Evolutionary conservation across 2,888 invertebrate genomes (phyloP), one percentile per base, ranked within the genome.

Genomic region (Synergus japonicus): DNA sequence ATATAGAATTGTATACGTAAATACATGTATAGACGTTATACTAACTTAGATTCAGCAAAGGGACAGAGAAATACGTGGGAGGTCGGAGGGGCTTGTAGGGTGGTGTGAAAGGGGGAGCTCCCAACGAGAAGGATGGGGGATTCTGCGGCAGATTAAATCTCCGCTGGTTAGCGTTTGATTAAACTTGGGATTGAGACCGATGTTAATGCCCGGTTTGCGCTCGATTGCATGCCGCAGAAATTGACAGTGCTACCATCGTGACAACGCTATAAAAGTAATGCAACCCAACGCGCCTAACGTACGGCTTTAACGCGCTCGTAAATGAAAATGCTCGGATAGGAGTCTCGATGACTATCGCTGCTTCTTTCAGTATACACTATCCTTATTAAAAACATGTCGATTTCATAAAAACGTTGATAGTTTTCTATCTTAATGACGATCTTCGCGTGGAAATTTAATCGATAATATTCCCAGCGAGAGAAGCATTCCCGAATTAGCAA

Each of bases 141-240:
- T 86, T 84, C 85, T 85, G 88, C 86, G 85, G 88, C 88, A 91
- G 92, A 92, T 92, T 92, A 91, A 92, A 92, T 92, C 92, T 91
- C 87, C 87, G 87, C 89, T 89, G 91, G 91, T 92, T 92, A 91
- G 89, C 91, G 90, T 92, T 92, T 92, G 91, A 92, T 92, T 92
- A 92, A 92, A 91, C 89, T 87, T 82, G 89, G 89, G 87, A 91
- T 91, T 91, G 91, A 90, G 91, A 90, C 85, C 89, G 87, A 91
- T 91, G 90, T 90, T 90, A 89, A 91, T 83, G 79, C 83, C 76
- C 80, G 73, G 67, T 73, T 86, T 80, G 85, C 83, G 85, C 87
- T 81, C 88, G 89, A 90, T 88, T 88, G 89, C 89, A 84, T 86
- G 84, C 85, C 86, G 84, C 79, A 84, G 85, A 85, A 88, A 89